Base-by-base conservation (phyloP, 2,888 invertebrate genomes). In the Neuroscelio doddi region DNA sequence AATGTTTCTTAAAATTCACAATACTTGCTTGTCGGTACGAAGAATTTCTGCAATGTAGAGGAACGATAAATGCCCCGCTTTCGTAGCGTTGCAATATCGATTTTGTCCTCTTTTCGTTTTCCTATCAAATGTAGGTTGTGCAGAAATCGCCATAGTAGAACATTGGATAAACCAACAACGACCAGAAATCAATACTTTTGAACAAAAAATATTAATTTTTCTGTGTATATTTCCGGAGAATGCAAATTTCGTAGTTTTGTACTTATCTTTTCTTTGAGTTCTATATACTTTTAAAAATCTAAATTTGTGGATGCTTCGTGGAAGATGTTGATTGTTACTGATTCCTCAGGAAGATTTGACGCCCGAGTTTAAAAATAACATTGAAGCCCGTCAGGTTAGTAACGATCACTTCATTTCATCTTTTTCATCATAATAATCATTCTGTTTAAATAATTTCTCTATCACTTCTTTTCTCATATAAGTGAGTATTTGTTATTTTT, bases 311-410 rank as follows among this genome's bases (percentile, higher is more conserved):
- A 74, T 69, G 57, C 78, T 75, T 78, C 79, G 79, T 77, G 75
- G 79, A 80, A 80, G 81, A 79, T 79, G 72, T 71, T 79, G 71
- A 74, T 65, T 69, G 73, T 74, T 77, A 71, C 76, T 76, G 77
- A 74, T 78, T 76, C 76, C 76, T 67, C 78, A 81, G 80, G 79
- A 81, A 79, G 79, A 80, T 70, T 75, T 70, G 75, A 75, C 77
- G 72, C 68, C 79, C 72, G 79, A 77, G 69, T 77, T 77, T 75
- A 79, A 79, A 80, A 80, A 78, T 73, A 74, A 70, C 71, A 73
- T 79, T 75, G 76, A 72, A 77, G 70, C 70, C 55, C 70, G 76
- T 75, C 78, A 80, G 79, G 80, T 80, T 80, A 81, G 80, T 80
- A 80, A 78, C 72, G 76, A 72, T 74, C 75, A 67, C 70, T 39